phyloP scores from a whole-genome alignment of 2,888 invertebrate genomes.

The Lingula anatina region DNA sequence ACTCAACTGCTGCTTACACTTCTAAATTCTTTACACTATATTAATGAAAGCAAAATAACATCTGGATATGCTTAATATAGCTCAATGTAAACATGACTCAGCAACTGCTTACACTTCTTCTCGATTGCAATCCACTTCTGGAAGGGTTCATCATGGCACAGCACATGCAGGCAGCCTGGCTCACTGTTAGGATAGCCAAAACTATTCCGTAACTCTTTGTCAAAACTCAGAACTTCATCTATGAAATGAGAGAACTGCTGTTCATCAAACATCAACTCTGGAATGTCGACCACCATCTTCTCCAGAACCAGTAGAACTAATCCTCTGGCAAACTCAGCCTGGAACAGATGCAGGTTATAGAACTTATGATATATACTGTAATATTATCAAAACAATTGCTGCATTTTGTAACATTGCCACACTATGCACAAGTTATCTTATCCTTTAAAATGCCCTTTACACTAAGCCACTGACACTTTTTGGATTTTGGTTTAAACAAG shows the following conservation, averaged over 20 bases:
- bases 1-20: too few species aligned
- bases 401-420: too few species aligned
- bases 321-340: slow-evolving; percentile 83
- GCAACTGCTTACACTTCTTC: slow-evolving; percentile 82
- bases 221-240: slow-evolving; percentile 86
- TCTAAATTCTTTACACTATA: too few species aligned
- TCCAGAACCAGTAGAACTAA: slow-evolving; percentile 78
- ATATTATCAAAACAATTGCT: too few species aligned
- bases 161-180: slow-evolving; percentile 72
- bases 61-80: too few species aligned
- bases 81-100: too few species aligned
- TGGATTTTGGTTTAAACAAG: too few species aligned
- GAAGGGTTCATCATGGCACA: slow-evolving; percentile 78
- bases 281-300: slow-evolving; percentile 75
- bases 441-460: background rate
- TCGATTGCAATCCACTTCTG: slow-evolving; percentile 84
- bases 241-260: slow-evolving; percentile 82
- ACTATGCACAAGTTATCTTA: too few species aligned
- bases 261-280: slow-evolving; percentile 72
- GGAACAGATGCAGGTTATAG: slow-evolving; percentile 12
- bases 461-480: too few species aligned
- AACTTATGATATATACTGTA: background rate
- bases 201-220: slow-evolving; percentile 68
- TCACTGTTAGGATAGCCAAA: slow-evolving; percentile 66
- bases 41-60: too few species aligned